Percentiles rank a stretch among this genome's conserved stretches.
phyloP scores from a whole-genome alignment of 2,113 vertebrate species.

The Brachionichthys hirsutus region DNA sequence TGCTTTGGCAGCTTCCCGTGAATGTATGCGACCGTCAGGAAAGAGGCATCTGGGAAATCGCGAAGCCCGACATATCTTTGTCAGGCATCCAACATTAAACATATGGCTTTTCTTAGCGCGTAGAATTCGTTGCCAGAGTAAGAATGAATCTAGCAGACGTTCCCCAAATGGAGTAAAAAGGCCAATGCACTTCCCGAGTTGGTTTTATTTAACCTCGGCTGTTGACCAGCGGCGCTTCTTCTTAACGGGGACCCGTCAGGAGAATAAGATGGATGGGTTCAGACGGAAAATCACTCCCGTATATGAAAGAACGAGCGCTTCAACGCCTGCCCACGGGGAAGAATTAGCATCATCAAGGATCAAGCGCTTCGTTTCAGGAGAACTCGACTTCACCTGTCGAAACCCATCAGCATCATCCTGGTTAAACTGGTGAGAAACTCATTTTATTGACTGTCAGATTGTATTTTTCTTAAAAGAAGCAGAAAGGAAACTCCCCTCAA shows the following conservation, averaged over 20 bases:
- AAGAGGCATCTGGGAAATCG: conserved; percentile 49
- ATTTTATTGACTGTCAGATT: no score
- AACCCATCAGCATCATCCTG: no score
- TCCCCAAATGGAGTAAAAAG: conserved; percentile 11
- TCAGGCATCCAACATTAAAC: conserved; percentile 40
- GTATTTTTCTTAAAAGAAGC: no score
- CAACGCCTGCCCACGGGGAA: background rate
- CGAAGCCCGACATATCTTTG: conserved; percentile 32
- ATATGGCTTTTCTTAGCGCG: conserved; percentile 56
- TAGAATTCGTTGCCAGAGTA: conserved; percentile 36
- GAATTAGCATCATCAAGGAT: background rate
- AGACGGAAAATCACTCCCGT: background rate
- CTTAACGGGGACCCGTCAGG: background rate
- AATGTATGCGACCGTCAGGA: conserved; percentile 32
- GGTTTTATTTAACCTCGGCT: conserved; percentile 30
- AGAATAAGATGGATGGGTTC: background rate
- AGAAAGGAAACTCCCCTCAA: no score
- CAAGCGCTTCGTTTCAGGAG: background rate
- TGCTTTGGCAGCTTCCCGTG: conserved; percentile 29
- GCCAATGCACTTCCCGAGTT: conserved; percentile 12
- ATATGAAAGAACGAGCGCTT: background rate
- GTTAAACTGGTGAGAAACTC: no score
- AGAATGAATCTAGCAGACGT: conserved; percentile 26
- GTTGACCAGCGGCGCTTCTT: conserved; percentile 14
- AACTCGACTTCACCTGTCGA: no score